Conservation (phyloP, 2,797 vertebrate genomes). For the Hafferia zeledoni region DNA sequence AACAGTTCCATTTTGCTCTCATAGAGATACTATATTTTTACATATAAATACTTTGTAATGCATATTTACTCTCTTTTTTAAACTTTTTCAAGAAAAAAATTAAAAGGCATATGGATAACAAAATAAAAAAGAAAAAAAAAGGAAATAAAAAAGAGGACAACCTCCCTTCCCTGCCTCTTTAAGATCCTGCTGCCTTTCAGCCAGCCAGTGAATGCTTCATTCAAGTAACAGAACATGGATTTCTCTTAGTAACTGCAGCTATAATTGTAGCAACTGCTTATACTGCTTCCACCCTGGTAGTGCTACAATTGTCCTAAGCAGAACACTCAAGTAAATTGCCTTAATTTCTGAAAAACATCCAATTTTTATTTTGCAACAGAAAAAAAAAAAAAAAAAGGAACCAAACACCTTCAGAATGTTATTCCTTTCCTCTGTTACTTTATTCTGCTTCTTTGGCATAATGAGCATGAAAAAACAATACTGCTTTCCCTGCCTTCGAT, state of each 20-base stretch:
- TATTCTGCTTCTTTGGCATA: background rate
- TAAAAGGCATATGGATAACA: background rate
- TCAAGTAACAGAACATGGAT: background rate
- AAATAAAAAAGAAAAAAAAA: background rate
- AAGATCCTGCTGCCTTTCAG: background rate
- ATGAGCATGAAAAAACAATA: background rate
- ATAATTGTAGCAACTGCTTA: conserved; percentile 33
- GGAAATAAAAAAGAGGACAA: background rate
- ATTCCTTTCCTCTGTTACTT: background rate
- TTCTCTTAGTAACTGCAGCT: conserved; percentile 43
- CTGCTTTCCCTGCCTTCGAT: background rate
- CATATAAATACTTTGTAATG: background rate
- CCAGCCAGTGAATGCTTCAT: background rate
- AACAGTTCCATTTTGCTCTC: background rate
- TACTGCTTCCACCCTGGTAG: background rate
- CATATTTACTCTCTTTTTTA: background rate
- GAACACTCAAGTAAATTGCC: background rate
- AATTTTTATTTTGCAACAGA: background rate
- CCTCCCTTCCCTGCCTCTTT: background rate
- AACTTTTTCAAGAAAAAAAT: background rate
- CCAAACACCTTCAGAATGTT: background rate
- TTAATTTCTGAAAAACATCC: background rate
- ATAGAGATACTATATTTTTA: background rate
- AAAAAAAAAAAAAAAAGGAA: background rate
- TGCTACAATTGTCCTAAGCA: background rate